Conservation (phyloP, 2,113 vertebrate species). For the Campylomormyrus numenius region DNA sequence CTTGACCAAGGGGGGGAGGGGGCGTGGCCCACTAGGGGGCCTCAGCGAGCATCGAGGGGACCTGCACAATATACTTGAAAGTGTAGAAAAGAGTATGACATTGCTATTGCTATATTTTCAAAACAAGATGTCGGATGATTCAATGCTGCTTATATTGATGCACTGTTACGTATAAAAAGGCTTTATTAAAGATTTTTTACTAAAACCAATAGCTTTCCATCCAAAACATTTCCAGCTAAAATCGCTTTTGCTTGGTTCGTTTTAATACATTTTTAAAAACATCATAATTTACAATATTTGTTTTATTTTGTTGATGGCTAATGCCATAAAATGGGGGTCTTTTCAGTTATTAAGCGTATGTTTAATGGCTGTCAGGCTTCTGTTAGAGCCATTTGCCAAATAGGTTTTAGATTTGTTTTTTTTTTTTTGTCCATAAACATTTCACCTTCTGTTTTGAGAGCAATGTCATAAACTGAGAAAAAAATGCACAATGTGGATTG, state of each 20-base stretch:
- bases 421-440: neutral
- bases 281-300: neutral
- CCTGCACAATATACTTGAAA: neutral
- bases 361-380: neutral
- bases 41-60: neutral
- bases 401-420: neutral
- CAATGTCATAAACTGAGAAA: neutral
- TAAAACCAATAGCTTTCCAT: neutral
- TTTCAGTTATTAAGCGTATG: neutral
- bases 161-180: neutral
- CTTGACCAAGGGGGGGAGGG: no score
- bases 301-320: neutral
- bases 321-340: neutral
- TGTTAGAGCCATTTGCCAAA: neutral
- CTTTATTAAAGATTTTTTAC: neutral
- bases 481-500: neutral
- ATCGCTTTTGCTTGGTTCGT: neutral
- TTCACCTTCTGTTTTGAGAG: neutral
- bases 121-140: neutral
- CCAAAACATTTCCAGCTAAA: neutral
- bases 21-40: neutral
- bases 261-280: neutral
- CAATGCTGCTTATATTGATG: neutral
- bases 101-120: neutral
- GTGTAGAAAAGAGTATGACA: neutral